Base-by-base conservation (phyloP, 2,797 vertebrate genomes). In the Sarcoramphus papa region DNA sequence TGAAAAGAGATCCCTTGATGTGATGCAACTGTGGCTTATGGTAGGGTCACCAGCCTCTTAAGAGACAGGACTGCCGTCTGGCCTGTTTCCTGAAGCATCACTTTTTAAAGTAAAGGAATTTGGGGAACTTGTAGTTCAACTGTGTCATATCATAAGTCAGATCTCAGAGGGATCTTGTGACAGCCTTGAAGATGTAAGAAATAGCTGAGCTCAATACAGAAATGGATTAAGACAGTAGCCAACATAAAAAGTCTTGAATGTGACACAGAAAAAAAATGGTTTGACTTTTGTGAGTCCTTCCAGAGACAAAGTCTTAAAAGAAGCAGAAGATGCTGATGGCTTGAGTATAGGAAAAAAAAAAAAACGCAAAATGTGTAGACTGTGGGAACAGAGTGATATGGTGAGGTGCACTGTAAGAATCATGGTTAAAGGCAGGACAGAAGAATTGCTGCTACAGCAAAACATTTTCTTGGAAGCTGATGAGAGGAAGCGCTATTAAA, bases 401-500 rank as follows among this genome's bases (percentile, higher is more conserved):
- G 59, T 79, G 35, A 91, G 24, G 8, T 81, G 5, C 17, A 60
- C 21, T 5, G 1, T 69, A 31, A 35, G 35, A 85, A 21, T 33
- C 17, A 67, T 47, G 37, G 43, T 85, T 90, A 90, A 92, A 62
- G 7, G 1, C n/a, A 81, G 27, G 37, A 80, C 28, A n/a, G 72
- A 73, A 79, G 63, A 95, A 64, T 3, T 86, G 88, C 85, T 92
- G 54, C 56, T 57, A 50, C 53, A 92, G 83, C 83, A 95, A 70
- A 90, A 92, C 33, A 41, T 92, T 92, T 95, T 95, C 83, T 78
- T 88, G 73, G 88, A 93, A 95, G 57, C 40, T 90, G 67, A 79
- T 87, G 53, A 68, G 76, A 92, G 92, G 93, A 95, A 95, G 85
- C 92, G 62, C 85, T 91, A 67, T 74, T 89, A 75, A 88, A 88